Conservation (phyloP, 1,140 invertebrate species). For the Glossosoma conforme region DNA sequence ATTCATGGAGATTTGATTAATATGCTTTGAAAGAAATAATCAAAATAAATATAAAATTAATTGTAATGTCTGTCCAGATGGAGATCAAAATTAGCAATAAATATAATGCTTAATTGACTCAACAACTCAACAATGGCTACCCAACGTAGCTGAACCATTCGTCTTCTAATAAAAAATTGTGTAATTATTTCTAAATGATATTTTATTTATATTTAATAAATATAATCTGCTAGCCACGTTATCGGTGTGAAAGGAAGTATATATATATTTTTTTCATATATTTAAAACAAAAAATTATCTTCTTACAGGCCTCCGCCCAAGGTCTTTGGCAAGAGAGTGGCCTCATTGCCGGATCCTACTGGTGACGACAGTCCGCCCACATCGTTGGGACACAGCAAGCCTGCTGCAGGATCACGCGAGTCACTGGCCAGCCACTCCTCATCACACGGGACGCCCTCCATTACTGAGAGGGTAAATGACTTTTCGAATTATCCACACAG, state of each 20-base stretch:
- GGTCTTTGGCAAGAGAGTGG: conserved; percentile 52
- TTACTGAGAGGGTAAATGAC: conserved; percentile 44
- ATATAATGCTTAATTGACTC: too few relatives aligned
- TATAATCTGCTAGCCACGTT: neutral
- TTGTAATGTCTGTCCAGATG: too few relatives aligned
- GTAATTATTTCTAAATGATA: too few relatives aligned
- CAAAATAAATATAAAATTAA: too few relatives aligned
- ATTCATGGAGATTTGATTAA: too few relatives aligned
- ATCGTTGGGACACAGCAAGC: conserved; percentile 41
- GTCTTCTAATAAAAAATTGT: too few relatives aligned
- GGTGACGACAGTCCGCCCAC: conserved; percentile 50
- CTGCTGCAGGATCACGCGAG: conserved; percentile 44
- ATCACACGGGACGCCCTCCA: conserved; percentile 40
- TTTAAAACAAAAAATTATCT: neutral
- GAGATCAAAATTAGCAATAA: too few relatives aligned
- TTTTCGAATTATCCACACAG: too few relatives aligned
- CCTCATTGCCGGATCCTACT: conserved; percentile 49
- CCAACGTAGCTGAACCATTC: too few relatives aligned
- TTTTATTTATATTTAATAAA: neutral
- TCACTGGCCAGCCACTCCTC: conserved; percentile 48
- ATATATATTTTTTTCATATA: too few relatives aligned
- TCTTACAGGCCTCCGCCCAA: conserved; percentile 57
- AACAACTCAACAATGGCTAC: too few relatives aligned
- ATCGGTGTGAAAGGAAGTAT: neutral
- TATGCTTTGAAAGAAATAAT: too few relatives aligned